These are phyloP conservation scores for Asbolus verrucosus DNA, from an alignment of 1,140 invertebrate species.

Conservation along the genomic window DNA sequence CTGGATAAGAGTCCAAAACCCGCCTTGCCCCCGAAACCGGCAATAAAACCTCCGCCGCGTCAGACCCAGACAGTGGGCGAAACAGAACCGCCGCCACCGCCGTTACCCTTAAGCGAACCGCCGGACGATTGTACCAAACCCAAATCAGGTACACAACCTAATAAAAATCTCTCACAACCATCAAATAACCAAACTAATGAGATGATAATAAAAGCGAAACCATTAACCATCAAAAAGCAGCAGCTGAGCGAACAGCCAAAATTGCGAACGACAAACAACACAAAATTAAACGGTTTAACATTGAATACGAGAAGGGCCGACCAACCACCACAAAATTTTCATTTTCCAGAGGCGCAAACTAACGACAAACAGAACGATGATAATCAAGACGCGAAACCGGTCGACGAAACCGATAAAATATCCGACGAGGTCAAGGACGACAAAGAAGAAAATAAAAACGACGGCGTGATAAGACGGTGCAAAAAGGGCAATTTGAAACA, in stretches of 20 bases:
- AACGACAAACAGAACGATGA: constrained; percentile 34
- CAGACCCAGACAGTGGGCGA: constrained; percentile 66
- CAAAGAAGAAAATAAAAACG: constrained; percentile 62
- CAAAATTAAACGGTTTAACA: too few relatives aligned
- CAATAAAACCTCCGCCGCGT: constrained; percentile 68
- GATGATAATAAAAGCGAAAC: constrained; percentile 82
- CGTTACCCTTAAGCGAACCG: constrained; percentile 62
- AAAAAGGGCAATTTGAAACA: constrained; percentile 85
- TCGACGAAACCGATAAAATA: constrained; percentile 69
- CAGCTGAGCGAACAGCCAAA: constrained; percentile 81
- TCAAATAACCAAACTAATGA: constrained; percentile 67
- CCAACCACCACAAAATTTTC: constrained; percentile 73
- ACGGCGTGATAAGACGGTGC: constrained; percentile 72
- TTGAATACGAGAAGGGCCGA: neutral
- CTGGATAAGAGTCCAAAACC: constrained; percentile 72
- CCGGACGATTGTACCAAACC: constrained; percentile 60
- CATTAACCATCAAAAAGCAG: constrained; percentile 82
- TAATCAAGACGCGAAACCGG: constrained; percentile 49
- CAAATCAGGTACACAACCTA: constrained; percentile 42
- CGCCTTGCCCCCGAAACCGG: constrained; percentile 80
- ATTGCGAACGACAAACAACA: constrained; percentile 74
- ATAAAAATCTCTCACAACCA: constrained; percentile 49
- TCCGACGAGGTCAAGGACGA: constrained; percentile 55
- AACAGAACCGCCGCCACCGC: constrained; percentile 57
- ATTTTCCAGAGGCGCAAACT: constrained; percentile 78